Base-by-base conservation (phyloP, 1,140 invertebrate species). In the Procambarus clarkii region DNA sequence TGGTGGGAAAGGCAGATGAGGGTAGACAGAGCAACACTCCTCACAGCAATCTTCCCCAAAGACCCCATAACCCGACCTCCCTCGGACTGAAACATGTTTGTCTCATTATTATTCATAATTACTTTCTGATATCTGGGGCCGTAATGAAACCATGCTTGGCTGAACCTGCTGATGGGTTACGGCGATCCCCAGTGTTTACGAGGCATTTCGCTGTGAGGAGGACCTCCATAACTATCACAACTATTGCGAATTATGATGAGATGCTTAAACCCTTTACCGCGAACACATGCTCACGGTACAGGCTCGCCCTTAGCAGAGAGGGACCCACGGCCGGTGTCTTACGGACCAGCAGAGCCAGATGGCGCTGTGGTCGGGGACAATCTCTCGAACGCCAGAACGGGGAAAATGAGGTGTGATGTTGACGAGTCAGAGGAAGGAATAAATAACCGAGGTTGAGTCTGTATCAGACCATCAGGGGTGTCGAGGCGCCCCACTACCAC, bases 21-120 rank as follows among this genome's bases (percentile, higher is more conserved):
- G 50, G 50, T 9, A 54, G 50, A 46, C 48, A 5, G 24, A 44
- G 21, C 18, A 60, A 34, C 24, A 45, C 15, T n/a, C 46, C n/a
- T 15, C n/a, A 50, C 45, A 76, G 24, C 76, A 34, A 54, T 64
- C 82, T 83, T 46, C 34, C 48, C 74, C 82, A 69, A 77, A 85
- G 89, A 18, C 76, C 88, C 50, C 89, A 79, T 91, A 91, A 91
- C 54, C 80, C 82, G 89, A 91, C 89, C 89, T 84, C 89, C 89
- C 89, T 44, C 77, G 89, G 89, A 91, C 76, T 64, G 74, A 84
- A 91, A 91, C 89, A 91, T 82, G 89, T 91, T 91, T 91, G 83
- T 91, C 89, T 91, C 89, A 91, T 91, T 91, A 91, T 79, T 91
- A 91, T 91, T 91, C 89, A 91, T 91, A 91, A 91, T 91, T 91